Conservation (phyloP, 2,797 vertebrate genomes). For the Pseudocheirus occidentalis region DNA sequence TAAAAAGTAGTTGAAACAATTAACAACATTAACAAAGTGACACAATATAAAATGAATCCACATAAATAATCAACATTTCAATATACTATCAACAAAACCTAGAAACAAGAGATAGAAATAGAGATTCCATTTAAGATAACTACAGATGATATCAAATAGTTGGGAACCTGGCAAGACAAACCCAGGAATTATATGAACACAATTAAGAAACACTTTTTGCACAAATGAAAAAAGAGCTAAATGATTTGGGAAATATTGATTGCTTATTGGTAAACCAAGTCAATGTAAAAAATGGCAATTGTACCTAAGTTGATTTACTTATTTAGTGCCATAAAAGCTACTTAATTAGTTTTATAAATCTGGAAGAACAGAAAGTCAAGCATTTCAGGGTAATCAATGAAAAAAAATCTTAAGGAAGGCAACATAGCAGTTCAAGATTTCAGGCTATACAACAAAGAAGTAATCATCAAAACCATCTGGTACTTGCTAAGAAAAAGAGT, state of each 20-base stretch:
- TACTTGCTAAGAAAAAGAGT: not conserved
- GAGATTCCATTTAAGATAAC: constrained; percentile 3
- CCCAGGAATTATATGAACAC: no score
- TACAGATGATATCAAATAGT: no score
- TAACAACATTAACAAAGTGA: no score
- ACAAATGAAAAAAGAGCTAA: not conserved
- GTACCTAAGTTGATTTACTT: not conserved
- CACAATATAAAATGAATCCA: no score
- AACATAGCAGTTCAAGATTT: not conserved
- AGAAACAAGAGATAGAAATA: not conserved
- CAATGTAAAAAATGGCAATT: not conserved
- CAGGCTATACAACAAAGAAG: not conserved
- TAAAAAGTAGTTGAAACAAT: no score
- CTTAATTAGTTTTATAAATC: not conserved
- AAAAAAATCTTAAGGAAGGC: not conserved
- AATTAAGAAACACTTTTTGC: not conserved
- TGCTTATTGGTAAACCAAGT: constrained; percentile 16
- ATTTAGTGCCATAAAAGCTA: not conserved
- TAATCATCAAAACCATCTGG: no score
- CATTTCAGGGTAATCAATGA: not conserved
- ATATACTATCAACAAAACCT: no score
- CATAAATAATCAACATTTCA: no score
- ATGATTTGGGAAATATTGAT: not conserved
- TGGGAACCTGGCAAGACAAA: no score
- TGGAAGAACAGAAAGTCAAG: not conserved